Conservation (phyloP, 2,113 vertebrate species). For the Papio anubis region DNA sequence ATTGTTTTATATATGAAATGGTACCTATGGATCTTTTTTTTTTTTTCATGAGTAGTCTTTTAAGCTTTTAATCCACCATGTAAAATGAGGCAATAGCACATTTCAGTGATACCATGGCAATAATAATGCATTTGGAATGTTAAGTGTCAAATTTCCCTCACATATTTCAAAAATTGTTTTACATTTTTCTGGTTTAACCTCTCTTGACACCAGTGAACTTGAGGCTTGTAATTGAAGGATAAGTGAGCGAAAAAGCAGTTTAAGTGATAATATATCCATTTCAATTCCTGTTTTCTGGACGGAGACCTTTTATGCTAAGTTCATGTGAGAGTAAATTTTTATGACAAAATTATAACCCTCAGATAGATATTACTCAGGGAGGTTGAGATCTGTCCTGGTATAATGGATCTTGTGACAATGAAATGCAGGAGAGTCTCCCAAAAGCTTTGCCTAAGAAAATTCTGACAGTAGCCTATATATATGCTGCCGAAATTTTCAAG, state of each 20-base stretch:
- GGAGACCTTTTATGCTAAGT: conserved; percentile 77
- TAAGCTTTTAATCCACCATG: conserved; percentile 42
- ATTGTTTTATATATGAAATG: conserved; percentile 45
- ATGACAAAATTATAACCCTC: conserved; percentile 75
- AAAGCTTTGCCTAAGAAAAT: conserved; percentile 70
- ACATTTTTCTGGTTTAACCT: conserved; percentile 69
- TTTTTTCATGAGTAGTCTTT: conserved; percentile 59
- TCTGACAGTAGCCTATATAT: conserved; percentile 69
- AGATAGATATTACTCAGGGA: conserved; percentile 63
- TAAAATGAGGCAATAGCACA: conserved; percentile 54
- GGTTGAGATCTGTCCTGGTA: conserved; percentile 63
- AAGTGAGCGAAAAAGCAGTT: conserved; percentile 67
- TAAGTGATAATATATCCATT: conserved; percentile 69
- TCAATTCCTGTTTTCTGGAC: conserved; percentile 71
- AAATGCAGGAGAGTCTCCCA: conserved; percentile 66
- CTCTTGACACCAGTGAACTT: conserved; percentile 70
- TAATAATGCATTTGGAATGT: conserved; percentile 59
- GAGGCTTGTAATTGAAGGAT: conserved; percentile 74
- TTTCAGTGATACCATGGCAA: conserved; percentile 39
- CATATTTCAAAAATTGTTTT: conserved; percentile 74
- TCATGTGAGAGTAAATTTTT: conserved; percentile 74
- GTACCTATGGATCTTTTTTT: neutral
- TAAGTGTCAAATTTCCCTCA: conserved; percentile 75
- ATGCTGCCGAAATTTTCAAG: conserved; percentile 57
- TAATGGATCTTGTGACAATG: conserved; percentile 77